Percentiles rank a stretch among this genome's conserved stretches.
Conservation (phyloP, 2,888 invertebrate genomes). For the Trissolcus brochymenae region DNA sequence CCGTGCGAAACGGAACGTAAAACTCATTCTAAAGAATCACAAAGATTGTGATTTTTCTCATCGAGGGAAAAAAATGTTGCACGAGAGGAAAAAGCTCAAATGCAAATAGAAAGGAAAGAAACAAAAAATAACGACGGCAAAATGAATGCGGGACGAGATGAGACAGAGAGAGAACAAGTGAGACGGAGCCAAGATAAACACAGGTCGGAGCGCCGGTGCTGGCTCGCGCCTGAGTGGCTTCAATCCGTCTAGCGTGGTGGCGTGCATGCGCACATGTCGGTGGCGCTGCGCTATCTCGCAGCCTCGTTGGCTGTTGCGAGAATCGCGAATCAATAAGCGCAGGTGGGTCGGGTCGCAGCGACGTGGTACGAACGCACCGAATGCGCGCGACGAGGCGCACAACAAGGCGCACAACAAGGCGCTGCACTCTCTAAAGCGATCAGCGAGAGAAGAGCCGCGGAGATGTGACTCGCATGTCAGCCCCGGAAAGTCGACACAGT, state of each 20-base stretch:
- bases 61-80: background rate
- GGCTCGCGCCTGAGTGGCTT: slow-evolving; percentile 55
- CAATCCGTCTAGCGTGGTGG: slow-evolving; percentile 43
- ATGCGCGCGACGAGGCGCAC: slow-evolving; percentile 37
- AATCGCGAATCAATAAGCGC: slow-evolving; percentile 67
- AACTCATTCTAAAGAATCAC: slow-evolving; percentile 9
- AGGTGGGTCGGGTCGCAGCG: slow-evolving; percentile 65
- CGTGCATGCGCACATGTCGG: slow-evolving; percentile 57
- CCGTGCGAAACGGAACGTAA: background rate
- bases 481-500: slow-evolving; percentile 24
- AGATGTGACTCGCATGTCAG: slow-evolving; percentile 37
- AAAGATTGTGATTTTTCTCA: background rate
- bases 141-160: slow-evolving; percentile 2
- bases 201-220: slow-evolving; percentile 36
- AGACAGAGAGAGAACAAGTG: background rate
- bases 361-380: slow-evolving; percentile 47
- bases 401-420: slow-evolving; percentile 32
- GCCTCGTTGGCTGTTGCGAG: slow-evolving; percentile 43
- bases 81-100: background rate
- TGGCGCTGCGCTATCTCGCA: slow-evolving; percentile 50
- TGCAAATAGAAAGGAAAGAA: background rate
- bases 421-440: slow-evolving; percentile 25
- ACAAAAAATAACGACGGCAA: slow-evolving; percentile 1
- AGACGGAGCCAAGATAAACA: slow-evolving; percentile 35
- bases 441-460: slow-evolving; percentile 26